These are phyloP conservation scores for Cephalopholis sonnerati DNA, from an alignment of 2,113 vertebrate genomes.

Conservation along the genomic window DNA sequence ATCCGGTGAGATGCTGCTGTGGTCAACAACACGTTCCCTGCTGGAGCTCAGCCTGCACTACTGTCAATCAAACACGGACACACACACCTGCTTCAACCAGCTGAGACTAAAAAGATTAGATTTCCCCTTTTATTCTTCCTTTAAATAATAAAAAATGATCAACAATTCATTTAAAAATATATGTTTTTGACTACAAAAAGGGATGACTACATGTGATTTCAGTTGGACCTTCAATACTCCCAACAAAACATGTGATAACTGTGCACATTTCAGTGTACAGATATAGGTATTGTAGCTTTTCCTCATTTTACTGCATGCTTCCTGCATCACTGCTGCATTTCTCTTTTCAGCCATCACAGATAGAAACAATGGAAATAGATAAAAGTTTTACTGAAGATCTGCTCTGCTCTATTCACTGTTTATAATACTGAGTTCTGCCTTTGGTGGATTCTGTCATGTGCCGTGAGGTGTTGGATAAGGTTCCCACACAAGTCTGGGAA, in stretches of 20 bases:
- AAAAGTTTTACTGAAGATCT: background rate
- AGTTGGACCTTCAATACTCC: background rate
- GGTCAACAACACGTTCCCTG: too few relatives aligned
- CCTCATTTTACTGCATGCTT: slow-evolving; percentile 41
- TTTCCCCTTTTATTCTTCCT: too few relatives aligned
- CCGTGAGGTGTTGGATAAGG: background rate
- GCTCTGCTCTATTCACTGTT: background rate
- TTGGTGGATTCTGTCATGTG: background rate
- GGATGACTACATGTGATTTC: too few relatives aligned
- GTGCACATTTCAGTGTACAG: background rate
- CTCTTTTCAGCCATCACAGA: background rate
- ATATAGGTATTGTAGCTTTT: background rate
- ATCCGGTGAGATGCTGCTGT: too few relatives aligned
- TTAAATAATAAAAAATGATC: too few relatives aligned
- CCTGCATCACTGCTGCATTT: slow-evolving; percentile 33
- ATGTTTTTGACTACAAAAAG: too few relatives aligned
- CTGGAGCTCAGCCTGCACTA: too few relatives aligned
- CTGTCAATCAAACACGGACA: too few relatives aligned
- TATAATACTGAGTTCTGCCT: background rate
- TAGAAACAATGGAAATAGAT: background rate
- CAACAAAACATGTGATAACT: background rate
- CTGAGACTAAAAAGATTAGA: too few relatives aligned
- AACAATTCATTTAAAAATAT: too few relatives aligned
- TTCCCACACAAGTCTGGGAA: background rate
- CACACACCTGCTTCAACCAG: too few relatives aligned